Conservation (phyloP, 2,888 invertebrate species). For the Brachyopa scutellaris region DNA sequence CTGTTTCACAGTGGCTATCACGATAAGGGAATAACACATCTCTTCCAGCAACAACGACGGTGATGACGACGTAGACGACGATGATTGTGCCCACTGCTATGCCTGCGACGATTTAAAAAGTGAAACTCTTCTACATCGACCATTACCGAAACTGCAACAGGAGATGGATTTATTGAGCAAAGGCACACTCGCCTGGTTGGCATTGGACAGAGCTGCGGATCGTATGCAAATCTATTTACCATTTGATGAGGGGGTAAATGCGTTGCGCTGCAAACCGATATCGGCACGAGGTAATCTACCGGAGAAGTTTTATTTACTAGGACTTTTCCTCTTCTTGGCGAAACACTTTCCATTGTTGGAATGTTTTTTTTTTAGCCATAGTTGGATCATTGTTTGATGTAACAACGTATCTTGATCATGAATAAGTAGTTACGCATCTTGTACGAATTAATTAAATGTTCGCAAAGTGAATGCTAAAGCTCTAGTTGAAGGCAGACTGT, state of each 20-base stretch:
- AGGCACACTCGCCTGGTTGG: slow-evolving; percentile 44
- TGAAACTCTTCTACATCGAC: slow-evolving; percentile 46
- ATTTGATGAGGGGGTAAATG: slow-evolving; percentile 40
- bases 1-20: slow-evolving; percentile 68
- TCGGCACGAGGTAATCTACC: slow-evolving; percentile 53
- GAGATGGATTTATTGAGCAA: slow-evolving; percentile 69
- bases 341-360: slow-evolving; percentile 47
- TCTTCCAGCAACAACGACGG: slow-evolving; percentile 22
- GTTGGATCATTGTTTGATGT: background rate
- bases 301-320: slow-evolving; percentile 32
- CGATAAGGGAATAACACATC: slow-evolving; percentile 69
- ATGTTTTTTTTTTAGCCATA: background rate
- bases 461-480: background rate
- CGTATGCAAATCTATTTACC: slow-evolving; percentile 62
- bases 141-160: slow-evolving; percentile 63
- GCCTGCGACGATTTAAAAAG: slow-evolving; percentile 54
- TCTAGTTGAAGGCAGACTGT: background rate
- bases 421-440: background rate
- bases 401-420: background rate
- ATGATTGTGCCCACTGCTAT: background rate
- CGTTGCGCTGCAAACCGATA: slow-evolving; percentile 50
- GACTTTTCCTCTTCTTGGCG: slow-evolving; percentile 25
- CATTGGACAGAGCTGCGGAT: slow-evolving; percentile 25
- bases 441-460: slow-evolving; percentile 4
- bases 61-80: background rate